Evolutionary conservation across 1,140 invertebrate species (phyloP), one percentile per base, ranked within the genome.

Genomic region (Apolygus lucorum): DNA sequence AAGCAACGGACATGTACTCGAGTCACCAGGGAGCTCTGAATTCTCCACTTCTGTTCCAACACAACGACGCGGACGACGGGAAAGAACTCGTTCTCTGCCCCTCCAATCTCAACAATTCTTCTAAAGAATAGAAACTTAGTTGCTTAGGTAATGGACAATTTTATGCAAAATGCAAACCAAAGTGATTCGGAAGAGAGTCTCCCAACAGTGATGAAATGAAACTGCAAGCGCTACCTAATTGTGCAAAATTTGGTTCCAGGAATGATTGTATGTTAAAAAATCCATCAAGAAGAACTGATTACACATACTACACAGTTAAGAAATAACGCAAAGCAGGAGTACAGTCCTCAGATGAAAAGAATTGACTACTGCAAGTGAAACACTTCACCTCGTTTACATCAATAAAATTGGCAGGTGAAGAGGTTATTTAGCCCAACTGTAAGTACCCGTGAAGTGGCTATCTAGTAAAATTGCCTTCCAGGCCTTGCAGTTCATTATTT

Each of bases 61-160:
- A 59, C 28, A 66, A 27, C 34, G 27, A 34, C 28, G 52, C 21
- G 13, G 34, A 62, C 22, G 52, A 52, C 26, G 27, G 29, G 29
- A 70, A 68, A 21, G 74, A 74, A 62, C 66, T 74, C 4, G 74
- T 74, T 2, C 68, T 74, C 26, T 72, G 68, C 63, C 74, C 74
- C 2, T 72, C 74, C 2, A 72, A 72, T n/a, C 63, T 74, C 11
- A 59, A 59, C 22, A 8, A 59, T 21, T 21, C 54, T 14, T 59
- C 54, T 24, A 59, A 59, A 17, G 54, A 59, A 59, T 59, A 59
- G 22, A 8, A 24, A 17, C 22, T 59, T 11, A 59, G 22, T 59
- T 11, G 22, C 22, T 11, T 59, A 59, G 22, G 11, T 59, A 59
- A 4, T 24, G 11, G 22, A 22, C 4, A 14, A 59, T 59, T 24